A percentile compares a stretch with the other conserved stretches of the same genome.
Evolutionary conservation across 2,888 invertebrate genomes (phyloP).

Genomic region (Melanargia galathea): DNA sequence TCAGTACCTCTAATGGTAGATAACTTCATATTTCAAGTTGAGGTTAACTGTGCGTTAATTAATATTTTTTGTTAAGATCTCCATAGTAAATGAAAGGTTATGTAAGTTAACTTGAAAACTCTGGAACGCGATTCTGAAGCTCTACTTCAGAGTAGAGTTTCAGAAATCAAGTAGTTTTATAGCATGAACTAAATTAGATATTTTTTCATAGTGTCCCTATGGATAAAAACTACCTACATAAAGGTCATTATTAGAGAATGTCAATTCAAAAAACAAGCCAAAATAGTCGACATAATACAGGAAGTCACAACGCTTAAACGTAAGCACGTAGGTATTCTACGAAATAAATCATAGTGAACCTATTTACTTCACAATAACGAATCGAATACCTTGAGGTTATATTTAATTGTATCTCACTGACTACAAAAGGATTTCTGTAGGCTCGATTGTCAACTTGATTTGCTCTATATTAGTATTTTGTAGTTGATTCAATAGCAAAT

Average conservation of each 20-base stretch:
- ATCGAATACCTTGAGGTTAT: constrained; percentile 25
- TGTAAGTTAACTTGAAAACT: too few species aligned
- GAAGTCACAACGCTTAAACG: constrained; percentile 5
- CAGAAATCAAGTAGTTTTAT: too few species aligned
- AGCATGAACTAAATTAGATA: too few species aligned
- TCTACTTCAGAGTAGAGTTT: too few species aligned
- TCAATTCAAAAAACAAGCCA: background rate
- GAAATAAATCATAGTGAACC: background rate
- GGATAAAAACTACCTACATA: background rate
- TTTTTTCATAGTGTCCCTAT: too few species aligned
- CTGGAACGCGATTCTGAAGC: too few species aligned
- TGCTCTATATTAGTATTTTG: constrained; percentile 39
- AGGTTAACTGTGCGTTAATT: too few species aligned
- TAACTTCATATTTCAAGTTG: too few species aligned
- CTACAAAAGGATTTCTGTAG: constrained; percentile 26
- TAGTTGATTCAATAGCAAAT: constrained; percentile 12
- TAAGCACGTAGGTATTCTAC: constrained; percentile 1
- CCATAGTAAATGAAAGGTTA: too few species aligned
- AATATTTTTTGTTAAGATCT: too few species aligned
- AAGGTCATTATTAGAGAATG: background rate
- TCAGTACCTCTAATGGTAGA: too few species aligned
- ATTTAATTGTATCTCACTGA: constrained; percentile 4
- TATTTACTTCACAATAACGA: constrained; percentile 5
- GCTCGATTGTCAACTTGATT: constrained; percentile 42
- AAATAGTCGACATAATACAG: background rate